Evolutionary conservation across 2,797 vertebrate genomes (phyloP), one percentile per base, ranked within the genome.

Genomic region (Macropodus opercularis): DNA sequence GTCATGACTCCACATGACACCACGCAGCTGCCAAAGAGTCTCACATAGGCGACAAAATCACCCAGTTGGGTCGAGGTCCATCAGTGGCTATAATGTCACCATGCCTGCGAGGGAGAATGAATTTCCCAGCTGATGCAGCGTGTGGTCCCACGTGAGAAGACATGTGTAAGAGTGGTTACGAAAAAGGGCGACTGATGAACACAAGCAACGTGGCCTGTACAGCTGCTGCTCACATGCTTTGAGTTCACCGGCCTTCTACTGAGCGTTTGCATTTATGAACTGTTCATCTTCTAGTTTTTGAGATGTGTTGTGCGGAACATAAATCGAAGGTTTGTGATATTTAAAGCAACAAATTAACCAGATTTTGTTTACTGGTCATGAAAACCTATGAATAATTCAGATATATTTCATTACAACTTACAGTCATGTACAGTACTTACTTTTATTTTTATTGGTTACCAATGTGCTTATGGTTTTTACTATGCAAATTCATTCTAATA

Each of bases 11-110:
- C 50, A 35, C 44, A 35, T 76, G 81, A 82, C 73, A 75, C 19
- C 34, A 63, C 49, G 57, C 72, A 81, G 75, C 69, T 84, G 81
- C 60, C 58, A 53, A 50, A 60, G 10, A 43, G 48, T 19, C 36
- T 21, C 23, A 57, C 40, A 43, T 19, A 15, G 41, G 31, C 23
- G 13, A 39, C 52, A 67, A 19, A 43, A 41, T 51, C 47, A 36
- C 39, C 38, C 35, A 47, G 35, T 41, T 18, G 32, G 50, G 52
- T 43, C 38, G 43, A 39, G 59, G 61, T 44, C 32, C 42, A 58
- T 38, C 57, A 67, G 43, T 9, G 12, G 43, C 24, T 66, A 7
- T 56, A 39, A 52, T 67, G 39, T 60, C 40, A 56, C 40, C 18
- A 61, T 49, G 47, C 54, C 53, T 57, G 56, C 57, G 71, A 50